These are phyloP conservation scores for Melikaiella ostensackeni DNA, from an alignment of 2,888 invertebrate species.

Conservation along the genomic window DNA sequence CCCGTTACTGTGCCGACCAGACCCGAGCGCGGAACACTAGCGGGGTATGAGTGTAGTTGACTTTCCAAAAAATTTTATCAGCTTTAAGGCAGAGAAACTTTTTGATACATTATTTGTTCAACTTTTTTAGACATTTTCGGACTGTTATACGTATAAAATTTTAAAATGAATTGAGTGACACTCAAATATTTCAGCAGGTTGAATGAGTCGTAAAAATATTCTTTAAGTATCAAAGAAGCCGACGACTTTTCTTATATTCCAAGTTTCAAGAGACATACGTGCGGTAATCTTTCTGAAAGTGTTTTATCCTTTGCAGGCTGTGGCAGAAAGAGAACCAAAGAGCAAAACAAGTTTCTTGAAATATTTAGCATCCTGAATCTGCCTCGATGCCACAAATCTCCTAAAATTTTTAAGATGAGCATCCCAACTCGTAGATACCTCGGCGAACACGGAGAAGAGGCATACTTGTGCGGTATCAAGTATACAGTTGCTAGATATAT, in stretches of 20 bases:
- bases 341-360: constrained; percentile 17
- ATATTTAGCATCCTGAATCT: constrained; percentile 16
- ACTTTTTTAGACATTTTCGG: no score
- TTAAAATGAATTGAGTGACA: background rate
- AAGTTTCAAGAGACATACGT: background rate
- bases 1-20: no score
- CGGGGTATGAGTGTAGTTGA: no score
- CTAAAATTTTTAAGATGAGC: constrained; percentile 50
- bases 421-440: constrained; percentile 44
- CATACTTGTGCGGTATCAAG: constrained; percentile 67
- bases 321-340: background rate
- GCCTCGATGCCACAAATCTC: constrained; percentile 46
- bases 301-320: constrained; percentile 12
- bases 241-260: background rate
- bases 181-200: background rate
- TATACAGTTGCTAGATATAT: constrained; percentile 68
- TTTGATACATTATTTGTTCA: no score
- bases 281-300: constrained; percentile 4
- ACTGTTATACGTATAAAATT: no score
- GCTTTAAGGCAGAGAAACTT: no score
- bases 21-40: no score
- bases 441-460: constrained; percentile 43
- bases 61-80: no score
- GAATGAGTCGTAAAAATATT: background rate
- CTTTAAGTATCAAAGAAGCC: background rate